These are phyloP conservation scores for Spinus olivaceus DNA, from an alignment of 2,797 vertebrate species.

Conservation along the genomic window DNA sequence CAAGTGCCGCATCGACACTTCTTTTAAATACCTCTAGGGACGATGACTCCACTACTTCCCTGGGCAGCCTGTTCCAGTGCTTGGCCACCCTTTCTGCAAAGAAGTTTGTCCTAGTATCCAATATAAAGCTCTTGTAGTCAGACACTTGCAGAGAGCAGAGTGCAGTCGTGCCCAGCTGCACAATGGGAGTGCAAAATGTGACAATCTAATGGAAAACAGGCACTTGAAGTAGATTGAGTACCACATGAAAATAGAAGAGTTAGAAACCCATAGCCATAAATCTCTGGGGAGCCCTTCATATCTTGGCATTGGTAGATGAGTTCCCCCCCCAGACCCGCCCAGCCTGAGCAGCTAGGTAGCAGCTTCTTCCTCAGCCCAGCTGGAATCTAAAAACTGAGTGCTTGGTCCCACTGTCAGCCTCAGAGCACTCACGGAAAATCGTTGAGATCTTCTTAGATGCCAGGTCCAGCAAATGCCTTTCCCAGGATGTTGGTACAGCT, in stretches of 20 bases:
- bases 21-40: neutral
- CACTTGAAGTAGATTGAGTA: neutral
- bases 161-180: fast-evolving
- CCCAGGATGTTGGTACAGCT: neutral
- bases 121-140: neutral
- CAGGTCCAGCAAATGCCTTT: neutral
- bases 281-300: neutral
- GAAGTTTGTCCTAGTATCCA: neutral
- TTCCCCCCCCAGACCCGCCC: neutral
- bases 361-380: neutral
- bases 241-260: neutral
- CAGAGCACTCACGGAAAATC: neutral
- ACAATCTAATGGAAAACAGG: neutral
- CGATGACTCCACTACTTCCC: neutral
- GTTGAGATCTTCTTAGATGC: neutral
- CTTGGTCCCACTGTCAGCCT: neutral
- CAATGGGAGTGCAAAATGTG: neutral
- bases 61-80: neutral
- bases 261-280: neutral
- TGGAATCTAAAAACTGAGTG: neutral
- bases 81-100: neutral
- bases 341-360: neutral
- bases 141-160: neutral
- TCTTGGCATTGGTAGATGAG: neutral
- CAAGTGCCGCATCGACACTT: fast-evolving